Evolutionary conservation across 1,140 invertebrate genomes (phyloP).

Genomic region (Geopemphigus sp.): DNA sequence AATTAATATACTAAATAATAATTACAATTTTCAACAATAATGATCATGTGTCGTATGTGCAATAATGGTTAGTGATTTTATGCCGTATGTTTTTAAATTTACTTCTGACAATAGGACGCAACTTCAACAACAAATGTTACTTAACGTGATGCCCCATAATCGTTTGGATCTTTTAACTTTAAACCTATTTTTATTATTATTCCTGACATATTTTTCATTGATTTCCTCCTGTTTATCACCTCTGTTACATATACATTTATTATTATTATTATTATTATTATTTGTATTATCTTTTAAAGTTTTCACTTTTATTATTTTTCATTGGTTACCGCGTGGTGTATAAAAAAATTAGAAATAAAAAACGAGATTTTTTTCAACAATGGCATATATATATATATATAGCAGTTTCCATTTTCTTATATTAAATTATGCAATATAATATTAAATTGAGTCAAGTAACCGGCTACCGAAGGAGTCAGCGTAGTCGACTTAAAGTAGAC

Average conservation of each 20-base stretch:
- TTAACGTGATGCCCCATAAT: neutral
- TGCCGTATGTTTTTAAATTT: constrained; percentile 1
- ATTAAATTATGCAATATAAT: constrained; percentile 22
- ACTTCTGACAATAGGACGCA: neutral
- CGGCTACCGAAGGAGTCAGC: neutral
- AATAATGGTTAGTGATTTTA: constrained; percentile 7
- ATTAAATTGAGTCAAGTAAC: constrained; percentile 23
- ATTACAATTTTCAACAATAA: constrained; percentile 4
- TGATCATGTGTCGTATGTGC: neutral
- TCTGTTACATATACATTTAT: constrained; percentile 23
- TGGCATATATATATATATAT: neutral
- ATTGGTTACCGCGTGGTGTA: neutral
- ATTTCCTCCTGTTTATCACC: neutral
- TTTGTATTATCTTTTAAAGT: constrained; percentile 15
- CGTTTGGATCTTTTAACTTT: constrained; percentile 14
- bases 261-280: too few relatives aligned
- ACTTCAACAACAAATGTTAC: constrained; percentile 1
- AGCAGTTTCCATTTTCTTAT: neutral
- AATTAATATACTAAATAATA: too few relatives aligned
- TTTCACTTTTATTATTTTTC: constrained; percentile 15
- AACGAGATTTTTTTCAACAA: neutral
- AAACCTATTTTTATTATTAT: constrained; percentile 7
- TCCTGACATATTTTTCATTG: constrained; percentile 6
- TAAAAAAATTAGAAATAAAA: constrained; percentile 24
- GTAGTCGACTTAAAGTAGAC: constrained; percentile 22